Base-by-base conservation (phyloP, 2,888 invertebrate genomes). In the Lydus trimaculatus region DNA sequence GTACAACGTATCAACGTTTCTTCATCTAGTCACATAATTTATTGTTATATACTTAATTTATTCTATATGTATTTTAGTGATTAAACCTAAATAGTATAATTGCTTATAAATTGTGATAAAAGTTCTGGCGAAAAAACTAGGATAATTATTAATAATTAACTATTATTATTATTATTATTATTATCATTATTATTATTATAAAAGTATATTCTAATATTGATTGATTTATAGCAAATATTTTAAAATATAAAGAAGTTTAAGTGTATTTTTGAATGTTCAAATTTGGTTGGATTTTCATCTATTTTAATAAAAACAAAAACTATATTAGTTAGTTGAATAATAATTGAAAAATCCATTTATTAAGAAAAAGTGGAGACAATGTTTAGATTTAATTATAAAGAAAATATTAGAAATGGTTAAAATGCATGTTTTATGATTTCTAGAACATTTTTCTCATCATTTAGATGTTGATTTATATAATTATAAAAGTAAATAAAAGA, bases 31-130 rank as follows among this genome's bases (percentile, higher is more conserved):
- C 80, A 79, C 70, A 74, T 79, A 76, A 78, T 75, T 78, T 79
- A 78, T 77, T 77, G 75, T 78, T 79, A n/a, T n/a, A n/a, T n/a
- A 78, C 76, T 79, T 79, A 78, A 78, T 78, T 78, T 77, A 78
- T 78, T 74, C 73, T 77, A 68, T 75, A 78, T 75, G 74, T 75
- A 74, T 72, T 76, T 72, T 67, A 65, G 61, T 61, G 59, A 70
- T 65, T 66, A 62, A 28, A n/a, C 25, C 17, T 65, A 58, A 67
- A 23, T 81, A 80, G 80, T 79, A 78, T 81, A 83, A 82, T 82
- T 82, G 83, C 84, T 83, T 84, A 79, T 75, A 56, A 56, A 83
- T 80, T 84, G 83, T 84, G 83, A 83, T 83, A 84, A 75, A 78
- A 67, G 23, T 56, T 56, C 63, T 73, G 63, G 70, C 70, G 59